Conservation (phyloP, 2,888 invertebrate species). For the Aquatica leii region DNA sequence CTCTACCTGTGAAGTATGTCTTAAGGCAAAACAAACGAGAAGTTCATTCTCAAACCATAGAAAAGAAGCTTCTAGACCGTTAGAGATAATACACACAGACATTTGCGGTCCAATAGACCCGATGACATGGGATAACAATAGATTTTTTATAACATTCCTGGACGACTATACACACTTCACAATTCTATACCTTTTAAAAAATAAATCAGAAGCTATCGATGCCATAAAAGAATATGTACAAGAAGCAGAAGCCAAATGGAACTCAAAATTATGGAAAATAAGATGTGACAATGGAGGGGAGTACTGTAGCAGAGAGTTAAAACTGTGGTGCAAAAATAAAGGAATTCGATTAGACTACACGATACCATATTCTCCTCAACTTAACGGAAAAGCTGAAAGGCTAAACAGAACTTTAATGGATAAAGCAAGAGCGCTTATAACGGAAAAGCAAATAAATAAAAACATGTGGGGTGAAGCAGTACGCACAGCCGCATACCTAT, state of each 20-base stretch:
- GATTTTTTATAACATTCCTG: slow-evolving; percentile 6
- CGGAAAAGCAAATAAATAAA: slow-evolving; percentile 42
- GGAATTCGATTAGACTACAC: slow-evolving; percentile 26
- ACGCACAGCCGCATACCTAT: slow-evolving; percentile 41
- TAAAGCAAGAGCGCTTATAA: slow-evolving; percentile 30
- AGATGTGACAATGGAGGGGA: slow-evolving; percentile 23
- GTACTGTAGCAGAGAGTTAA: slow-evolving; percentile 10
- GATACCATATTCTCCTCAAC: slow-evolving; percentile 29
- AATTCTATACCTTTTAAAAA: no score
- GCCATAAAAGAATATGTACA: slow-evolving; percentile 16
- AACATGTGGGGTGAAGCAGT: slow-evolving; percentile 53
- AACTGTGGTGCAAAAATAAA: slow-evolving; percentile 22
- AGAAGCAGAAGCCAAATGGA: slow-evolving; percentile 8
- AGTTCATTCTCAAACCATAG: no score
- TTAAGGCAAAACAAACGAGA: no score
- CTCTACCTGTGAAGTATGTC: no score
- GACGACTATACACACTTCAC: no score
- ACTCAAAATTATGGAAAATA: slow-evolving; percentile 8
- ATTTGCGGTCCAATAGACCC: slow-evolving; percentile 17
- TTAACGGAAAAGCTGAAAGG: slow-evolving; percentile 32
- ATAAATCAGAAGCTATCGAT: slow-evolving; percentile 8
- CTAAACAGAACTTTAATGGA: slow-evolving; percentile 22
- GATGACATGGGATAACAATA: slow-evolving; percentile 8
- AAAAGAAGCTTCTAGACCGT: slow-evolving; percentile 5
- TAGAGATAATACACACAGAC: slow-evolving; percentile 20